phyloP scores from a whole-genome alignment of 1,140 invertebrate genomes.

The Scaptomyza graminum region DNA sequence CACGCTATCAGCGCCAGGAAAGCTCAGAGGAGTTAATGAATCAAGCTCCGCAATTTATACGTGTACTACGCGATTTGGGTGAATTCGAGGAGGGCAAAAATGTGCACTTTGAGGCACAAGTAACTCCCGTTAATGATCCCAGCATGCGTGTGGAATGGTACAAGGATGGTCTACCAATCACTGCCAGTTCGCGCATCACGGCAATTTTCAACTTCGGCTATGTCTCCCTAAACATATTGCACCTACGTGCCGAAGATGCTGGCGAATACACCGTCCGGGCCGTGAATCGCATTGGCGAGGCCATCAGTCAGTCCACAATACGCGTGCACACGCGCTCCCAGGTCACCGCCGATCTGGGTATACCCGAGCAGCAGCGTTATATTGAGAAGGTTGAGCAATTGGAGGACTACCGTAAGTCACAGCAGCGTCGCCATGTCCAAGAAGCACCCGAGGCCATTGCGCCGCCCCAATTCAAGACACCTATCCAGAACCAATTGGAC shows the following conservation, averaged over 20 bases:
- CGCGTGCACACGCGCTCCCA: conserved; percentile 91
- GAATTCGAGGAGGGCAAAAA: conserved; percentile 95
- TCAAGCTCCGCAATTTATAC: conserved; percentile 94
- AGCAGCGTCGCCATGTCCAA: conserved; percentile 90
- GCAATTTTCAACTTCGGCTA: conserved; percentile 99
- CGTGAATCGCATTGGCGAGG: conserved; percentile 94
- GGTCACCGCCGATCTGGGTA: conserved; percentile 93
- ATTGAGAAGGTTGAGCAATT: conserved; percentile 96
- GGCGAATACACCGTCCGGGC: conserved; percentile 96
- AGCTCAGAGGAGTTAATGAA: conserved; percentile 91
- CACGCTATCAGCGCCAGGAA: conserved; percentile 92
- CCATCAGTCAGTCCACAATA: conserved; percentile 91
- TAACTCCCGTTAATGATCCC: conserved; percentile 97
- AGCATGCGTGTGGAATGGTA: conserved; percentile 99
- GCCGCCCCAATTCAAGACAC: conserved; percentile 95
- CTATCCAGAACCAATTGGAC: conserved; percentile 94
- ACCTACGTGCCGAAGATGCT: conserved; percentile 96
- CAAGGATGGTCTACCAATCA: conserved; percentile 96
- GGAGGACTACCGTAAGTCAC: conserved; percentile 93
- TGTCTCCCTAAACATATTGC: conserved; percentile 98
- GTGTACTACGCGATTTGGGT: conserved; percentile 93
- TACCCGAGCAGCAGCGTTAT: conserved; percentile 96
- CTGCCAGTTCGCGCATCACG: conserved; percentile 96
- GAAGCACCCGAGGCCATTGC: conserved; percentile 91
- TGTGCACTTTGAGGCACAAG: conserved; percentile 97